Percentiles rank a stretch among this genome's conserved stretches.
These are phyloP conservation scores for Zele albiditarsus DNA, from an alignment of 2,888 invertebrate species.

Conservation along the genomic window DNA sequence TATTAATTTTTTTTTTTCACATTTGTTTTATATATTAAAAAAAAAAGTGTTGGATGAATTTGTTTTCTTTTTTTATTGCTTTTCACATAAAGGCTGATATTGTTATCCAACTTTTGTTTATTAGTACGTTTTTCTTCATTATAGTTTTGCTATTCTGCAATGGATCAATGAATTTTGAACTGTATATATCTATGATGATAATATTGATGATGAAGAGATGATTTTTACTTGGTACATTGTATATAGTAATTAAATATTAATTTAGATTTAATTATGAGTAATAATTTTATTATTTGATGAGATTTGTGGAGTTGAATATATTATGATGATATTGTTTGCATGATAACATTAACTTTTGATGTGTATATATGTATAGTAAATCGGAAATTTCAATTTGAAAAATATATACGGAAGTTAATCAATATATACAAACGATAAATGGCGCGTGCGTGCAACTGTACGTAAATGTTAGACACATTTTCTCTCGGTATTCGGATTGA, in stretches of 20 bases:
- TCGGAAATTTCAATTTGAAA: slow-evolving; percentile 19
- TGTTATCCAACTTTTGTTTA: background rate
- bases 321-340: no score
- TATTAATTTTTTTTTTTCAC: background rate
- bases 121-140: background rate
- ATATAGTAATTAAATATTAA: no score
- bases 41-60: background rate
- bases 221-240: background rate
- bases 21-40: background rate
- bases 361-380: background rate
- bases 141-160: background rate
- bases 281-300: no score
- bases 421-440: slow-evolving; percentile 11
- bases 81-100: background rate
- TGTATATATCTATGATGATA: background rate
- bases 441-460: slow-evolving; percentile 13
- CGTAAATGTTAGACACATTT: background rate
- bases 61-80: background rate
- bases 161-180: background rate
- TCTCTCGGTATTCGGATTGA: background rate
- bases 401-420: slow-evolving; percentile 18
- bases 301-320: no score
- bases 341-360: no score
- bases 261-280: no score
- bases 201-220: background rate